Percentiles rank a stretch among this genome's conserved stretches.
phyloP scores from a whole-genome alignment of 2,888 invertebrate species.

The Cerceris rybyensis region DNA sequence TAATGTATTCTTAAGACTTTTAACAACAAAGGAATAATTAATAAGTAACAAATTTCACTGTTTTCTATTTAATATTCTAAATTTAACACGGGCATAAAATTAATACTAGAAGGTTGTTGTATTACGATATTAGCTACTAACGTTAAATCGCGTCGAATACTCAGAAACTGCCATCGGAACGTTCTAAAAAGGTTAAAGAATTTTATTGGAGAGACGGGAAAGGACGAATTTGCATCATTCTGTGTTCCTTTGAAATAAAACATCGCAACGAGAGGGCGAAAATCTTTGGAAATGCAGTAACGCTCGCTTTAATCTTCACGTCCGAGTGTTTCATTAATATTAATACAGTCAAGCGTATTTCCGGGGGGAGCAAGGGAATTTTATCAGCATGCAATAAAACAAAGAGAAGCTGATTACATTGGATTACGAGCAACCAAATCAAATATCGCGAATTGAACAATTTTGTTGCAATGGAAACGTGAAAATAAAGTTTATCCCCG shows the following conservation, averaged over 20 bases:
- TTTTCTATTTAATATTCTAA: no score
- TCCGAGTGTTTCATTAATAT: constrained; percentile 46
- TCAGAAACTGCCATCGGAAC: no score
- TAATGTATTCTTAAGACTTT: no score
- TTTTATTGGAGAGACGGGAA: background rate
- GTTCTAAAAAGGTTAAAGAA: background rate
- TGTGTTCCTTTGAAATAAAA: background rate
- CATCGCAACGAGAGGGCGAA: background rate
- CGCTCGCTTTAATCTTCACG: constrained; percentile 26
- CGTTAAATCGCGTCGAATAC: no score
- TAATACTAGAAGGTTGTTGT: no score
- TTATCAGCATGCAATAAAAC: no score
- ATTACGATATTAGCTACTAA: no score
- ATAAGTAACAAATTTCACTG: no score
- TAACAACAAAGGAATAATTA: no score
- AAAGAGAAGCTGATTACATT: no score
- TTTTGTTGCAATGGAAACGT: background rate
- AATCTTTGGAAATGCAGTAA: constrained; percentile 19
- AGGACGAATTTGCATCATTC: background rate
- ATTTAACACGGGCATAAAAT: no score
- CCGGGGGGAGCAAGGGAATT: background rate
- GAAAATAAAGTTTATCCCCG: no score
- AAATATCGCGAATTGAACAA: background rate
- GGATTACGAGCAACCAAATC: background rate
- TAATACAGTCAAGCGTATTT: constrained; percentile 13